Evolutionary conservation across 2,888 invertebrate genomes (phyloP).

Genomic region (Copidosoma aretas): DNA sequence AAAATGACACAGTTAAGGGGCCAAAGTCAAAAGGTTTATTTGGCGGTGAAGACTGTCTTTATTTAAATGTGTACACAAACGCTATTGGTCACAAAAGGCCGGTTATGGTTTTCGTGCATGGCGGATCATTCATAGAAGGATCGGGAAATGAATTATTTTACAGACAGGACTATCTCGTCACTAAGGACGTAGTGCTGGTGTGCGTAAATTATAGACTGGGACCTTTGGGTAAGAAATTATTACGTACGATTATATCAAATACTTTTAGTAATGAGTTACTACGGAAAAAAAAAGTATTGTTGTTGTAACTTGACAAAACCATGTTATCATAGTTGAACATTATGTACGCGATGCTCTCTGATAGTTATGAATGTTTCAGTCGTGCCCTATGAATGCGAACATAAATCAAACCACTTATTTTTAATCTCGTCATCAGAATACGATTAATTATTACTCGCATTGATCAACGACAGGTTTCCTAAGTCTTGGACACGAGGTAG

Average conservation of each 20-base stretch:
- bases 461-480: background rate
- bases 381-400: no score
- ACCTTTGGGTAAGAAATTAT: background rate
- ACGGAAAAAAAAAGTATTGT: no score
- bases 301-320: no score
- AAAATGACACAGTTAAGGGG: slow-evolving; percentile 26
- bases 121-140: slow-evolving; percentile 43
- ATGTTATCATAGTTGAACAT: no score
- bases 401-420: no score
- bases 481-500: slow-evolving; percentile 45
- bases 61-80: slow-evolving; percentile 40
- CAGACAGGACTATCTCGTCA: slow-evolving; percentile 45
- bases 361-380: no score
- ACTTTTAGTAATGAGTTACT: no score
- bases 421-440: no score
- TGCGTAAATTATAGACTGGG: slow-evolving; percentile 40
- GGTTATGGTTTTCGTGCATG: slow-evolving; percentile 49
- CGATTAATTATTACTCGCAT: no score
- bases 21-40: slow-evolving; percentile 9
- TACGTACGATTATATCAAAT: no score
- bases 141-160: slow-evolving; percentile 29
- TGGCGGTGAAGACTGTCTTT: slow-evolving; percentile 42
- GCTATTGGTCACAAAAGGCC: slow-evolving; percentile 22
- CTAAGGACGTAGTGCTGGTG: slow-evolving; percentile 45
- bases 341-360: no score